Percentiles rank a stretch among this genome's conserved stretches.
phyloP scores from a whole-genome alignment of 2,113 vertebrate species.

The Mola mola region DNA sequence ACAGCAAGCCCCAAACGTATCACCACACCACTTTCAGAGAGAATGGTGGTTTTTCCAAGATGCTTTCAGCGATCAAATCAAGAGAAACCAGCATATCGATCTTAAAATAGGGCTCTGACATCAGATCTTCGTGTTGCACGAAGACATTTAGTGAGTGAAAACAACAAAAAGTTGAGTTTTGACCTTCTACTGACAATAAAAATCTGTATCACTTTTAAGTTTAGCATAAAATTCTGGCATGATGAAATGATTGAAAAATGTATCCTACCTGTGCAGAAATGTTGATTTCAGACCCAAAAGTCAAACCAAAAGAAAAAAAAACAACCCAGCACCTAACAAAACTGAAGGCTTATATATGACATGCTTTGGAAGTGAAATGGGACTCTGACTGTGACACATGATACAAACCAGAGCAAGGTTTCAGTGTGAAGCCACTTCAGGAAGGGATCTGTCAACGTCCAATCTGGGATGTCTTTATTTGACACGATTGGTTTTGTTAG shows the following conservation, averaged over 20 bases:
- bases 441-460: slow-evolving; percentile 74
- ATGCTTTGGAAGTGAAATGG: slow-evolving; percentile 58
- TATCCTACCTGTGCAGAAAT: slow-evolving; percentile 82
- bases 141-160: background rate
- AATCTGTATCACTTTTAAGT: slow-evolving; percentile 10
- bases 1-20: slow-evolving; percentile 52
- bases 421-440: slow-evolving; percentile 75
- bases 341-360: slow-evolving; percentile 37
- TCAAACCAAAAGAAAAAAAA: slow-evolving; percentile 21
- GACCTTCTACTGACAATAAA: background rate
- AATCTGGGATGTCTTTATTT: slow-evolving; percentile 84
- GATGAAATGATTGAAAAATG: slow-evolving; percentile 60
- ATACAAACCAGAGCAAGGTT: slow-evolving; percentile 73
- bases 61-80: slow-evolving; percentile 19
- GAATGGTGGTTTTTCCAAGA: slow-evolving; percentile 15
- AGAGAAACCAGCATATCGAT: slow-evolving; percentile 8
- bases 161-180: background rate
- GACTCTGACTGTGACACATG: slow-evolving; percentile 65
- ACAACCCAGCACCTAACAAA: slow-evolving; percentile 4
- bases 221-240: slow-evolving; percentile 23
- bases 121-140: too few species aligned
- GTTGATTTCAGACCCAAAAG: slow-evolving; percentile 69
- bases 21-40: slow-evolving; percentile 37
- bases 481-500: slow-evolving; percentile 83
- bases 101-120: background rate